Base-by-base conservation (phyloP, 1,140 invertebrate genomes). In the Acyrthosiphon pisum region DNA sequence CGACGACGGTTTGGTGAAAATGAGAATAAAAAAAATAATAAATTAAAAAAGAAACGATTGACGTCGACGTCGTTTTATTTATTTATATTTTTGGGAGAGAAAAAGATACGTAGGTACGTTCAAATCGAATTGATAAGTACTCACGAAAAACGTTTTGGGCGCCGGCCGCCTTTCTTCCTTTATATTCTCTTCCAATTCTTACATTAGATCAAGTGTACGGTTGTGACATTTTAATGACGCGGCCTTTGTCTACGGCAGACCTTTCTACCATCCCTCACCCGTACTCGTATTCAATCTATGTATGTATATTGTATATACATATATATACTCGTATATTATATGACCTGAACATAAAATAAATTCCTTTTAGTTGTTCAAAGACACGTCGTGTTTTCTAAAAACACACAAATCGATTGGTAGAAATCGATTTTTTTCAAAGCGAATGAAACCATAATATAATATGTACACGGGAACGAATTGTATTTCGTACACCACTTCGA, bases 371-470 rank as follows among this genome's bases (percentile, higher is more conserved):
- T 88, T 53, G 88, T 89, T 89, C 48, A 53, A 89, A 53, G 50
- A 56, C 88, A 56, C 87, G 22, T 26, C 50, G 88, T 89, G 88
- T 60, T 56, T 56, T 60, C 88, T 35, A 44, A 68, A 60, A 90
- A 56, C 35, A 26, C 84, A n/a, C n/a, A n/a, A 88, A 90, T 90
- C 88, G 88, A 35, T 90, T 41, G 53, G 23, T 37, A 8, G 30
- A 90, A 90, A 90, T 90, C 89, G 89, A 90, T 90, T 90, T 90
- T 35, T 68, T 20, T 41, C 26, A 26, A 89, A 89, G 37, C 53
- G 26, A 89, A 89, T 89, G 37, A 53, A 41, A 89, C 35, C 56
- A 56, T 41, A 83, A 50, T 68, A 81, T 41, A 41, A 41, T 83
- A 83, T 46, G 48, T 18, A 11, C 14, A 56, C 20, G 4, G 11